Evolutionary conservation across 1,140 invertebrate genomes (phyloP).

Genomic region (Drosophila kanapiae): DNA sequence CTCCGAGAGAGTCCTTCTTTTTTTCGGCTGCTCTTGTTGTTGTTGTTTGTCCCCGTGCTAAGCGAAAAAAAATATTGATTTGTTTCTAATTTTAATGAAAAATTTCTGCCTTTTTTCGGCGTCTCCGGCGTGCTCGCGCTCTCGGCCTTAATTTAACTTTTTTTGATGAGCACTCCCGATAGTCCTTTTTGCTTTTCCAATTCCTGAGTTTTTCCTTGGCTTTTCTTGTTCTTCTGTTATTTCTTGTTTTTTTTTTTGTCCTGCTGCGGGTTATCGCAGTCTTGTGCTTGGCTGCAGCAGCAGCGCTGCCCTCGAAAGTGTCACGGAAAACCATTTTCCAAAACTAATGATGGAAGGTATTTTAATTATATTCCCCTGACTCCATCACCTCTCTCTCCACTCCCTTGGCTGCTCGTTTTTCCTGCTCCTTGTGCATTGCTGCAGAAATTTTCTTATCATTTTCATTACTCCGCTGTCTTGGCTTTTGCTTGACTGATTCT

Average conservation of each 20-base stretch:
- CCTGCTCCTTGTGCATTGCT: constrained; percentile 70
- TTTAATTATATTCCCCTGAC: constrained; percentile 76
- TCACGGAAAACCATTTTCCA: constrained; percentile 71
- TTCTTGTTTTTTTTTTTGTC: constrained; percentile 26
- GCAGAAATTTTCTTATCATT: constrained; percentile 85
- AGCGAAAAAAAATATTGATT: constrained; percentile 79
- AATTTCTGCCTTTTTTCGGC: constrained; percentile 60
- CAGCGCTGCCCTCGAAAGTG: constrained; percentile 65
- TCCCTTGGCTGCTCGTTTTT: constrained; percentile 22
- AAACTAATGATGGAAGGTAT: constrained; percentile 84
- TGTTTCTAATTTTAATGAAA: constrained; percentile 84
- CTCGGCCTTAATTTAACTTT: constrained; percentile 78
- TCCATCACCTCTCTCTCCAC: background rate
- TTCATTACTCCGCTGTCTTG: constrained; percentile 75
- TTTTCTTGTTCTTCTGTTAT: constrained; percentile 5
- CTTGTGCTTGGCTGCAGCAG: constrained; percentile 71
- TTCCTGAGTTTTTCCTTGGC: constrained; percentile 18
- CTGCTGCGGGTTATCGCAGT: constrained; percentile 74
- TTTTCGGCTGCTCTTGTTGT: background rate
- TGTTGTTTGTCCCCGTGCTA: constrained; percentile 11
- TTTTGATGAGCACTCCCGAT: constrained; percentile 71
- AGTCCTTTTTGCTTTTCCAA: constrained; percentile 44
- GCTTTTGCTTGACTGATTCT: constrained; percentile 82
- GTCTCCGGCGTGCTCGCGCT: constrained; percentile 11
- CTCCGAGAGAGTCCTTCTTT: constrained; percentile 17